These are phyloP conservation scores for Holothuria leucospilota DNA, from an alignment of 53 echinoderm and acorn worm genomes.

Conservation along the genomic window DNA sequence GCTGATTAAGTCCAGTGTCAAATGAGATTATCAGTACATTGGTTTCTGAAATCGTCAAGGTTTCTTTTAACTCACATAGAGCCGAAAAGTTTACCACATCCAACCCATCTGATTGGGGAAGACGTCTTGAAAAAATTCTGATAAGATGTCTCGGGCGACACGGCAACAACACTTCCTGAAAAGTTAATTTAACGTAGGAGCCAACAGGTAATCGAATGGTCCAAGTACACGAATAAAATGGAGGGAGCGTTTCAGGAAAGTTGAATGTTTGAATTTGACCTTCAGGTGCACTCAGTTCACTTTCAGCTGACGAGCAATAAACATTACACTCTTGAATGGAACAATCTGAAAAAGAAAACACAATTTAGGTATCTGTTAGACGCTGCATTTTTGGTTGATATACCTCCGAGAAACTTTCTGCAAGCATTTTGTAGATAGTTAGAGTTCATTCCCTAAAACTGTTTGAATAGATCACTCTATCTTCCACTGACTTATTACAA, in stretches of 20 bases:
- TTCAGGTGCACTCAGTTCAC: background rate
- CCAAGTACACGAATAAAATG: background rate
- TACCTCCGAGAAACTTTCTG: too few relatives aligned
- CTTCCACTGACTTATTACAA: too few relatives aligned
- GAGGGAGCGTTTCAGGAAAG: slow-evolving; percentile 25
- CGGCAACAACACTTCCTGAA: background rate
- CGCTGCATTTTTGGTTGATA: too few relatives aligned
- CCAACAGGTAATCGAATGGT: background rate
- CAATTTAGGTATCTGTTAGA: too few relatives aligned
- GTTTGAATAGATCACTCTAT: too few relatives aligned
- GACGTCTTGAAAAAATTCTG: background rate
- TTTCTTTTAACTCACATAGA: background rate
- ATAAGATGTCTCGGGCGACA: background rate
- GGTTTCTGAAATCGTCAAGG: background rate
- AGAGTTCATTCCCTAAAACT: too few relatives aligned
- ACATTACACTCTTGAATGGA: slow-evolving; percentile 2
- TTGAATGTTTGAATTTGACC: background rate
- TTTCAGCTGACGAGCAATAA: background rate
- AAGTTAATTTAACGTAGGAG: background rate
- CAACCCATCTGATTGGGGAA: background rate
- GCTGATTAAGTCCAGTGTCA: background rate
- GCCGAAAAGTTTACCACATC: background rate
- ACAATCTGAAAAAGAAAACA: background rate
- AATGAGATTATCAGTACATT: background rate
- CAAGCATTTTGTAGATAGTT: too few relatives aligned